phyloP scores from a whole-genome alignment of 2,113 vertebrate species.

The Salvelinus namaycush region DNA sequence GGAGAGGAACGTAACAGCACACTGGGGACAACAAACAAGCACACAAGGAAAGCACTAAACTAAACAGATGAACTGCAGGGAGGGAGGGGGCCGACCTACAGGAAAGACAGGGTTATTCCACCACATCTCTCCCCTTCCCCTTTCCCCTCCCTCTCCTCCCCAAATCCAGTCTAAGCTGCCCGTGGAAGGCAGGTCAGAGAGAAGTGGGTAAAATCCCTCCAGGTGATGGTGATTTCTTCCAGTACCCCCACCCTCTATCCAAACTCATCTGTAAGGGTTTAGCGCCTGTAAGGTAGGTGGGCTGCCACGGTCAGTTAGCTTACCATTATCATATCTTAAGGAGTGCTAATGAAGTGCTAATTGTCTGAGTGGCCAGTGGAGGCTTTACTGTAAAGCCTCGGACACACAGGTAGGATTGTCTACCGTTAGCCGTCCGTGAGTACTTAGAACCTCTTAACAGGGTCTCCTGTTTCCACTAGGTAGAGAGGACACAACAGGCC shows the following conservation, averaged over 20 bases:
- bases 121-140: neutral
- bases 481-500: constrained; percentile 38
- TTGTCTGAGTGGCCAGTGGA: constrained; percentile 39
- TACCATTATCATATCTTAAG: constrained; percentile 63
- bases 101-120: neutral
- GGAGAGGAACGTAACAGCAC: neutral
- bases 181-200: neutral
- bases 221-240: constrained; percentile 1
- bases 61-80: neutral
- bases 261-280: constrained; percentile 5
- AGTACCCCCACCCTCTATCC: neutral
- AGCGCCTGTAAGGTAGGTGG: constrained; percentile 31
- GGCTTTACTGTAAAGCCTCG: constrained; percentile 14
- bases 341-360: constrained; percentile 56
- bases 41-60: neutral
- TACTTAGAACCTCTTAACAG: too few relatives aligned
- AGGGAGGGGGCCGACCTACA: neutral
- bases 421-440: too few relatives aligned
- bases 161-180: neutral
- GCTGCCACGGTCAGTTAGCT: constrained; percentile 40
- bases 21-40: constrained; percentile 5
- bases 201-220: neutral
- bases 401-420: too few relatives aligned
- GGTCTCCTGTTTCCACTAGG: constrained; percentile 30
- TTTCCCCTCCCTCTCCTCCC: neutral